Conservation (phyloP, 2,113 vertebrate species). For the Stegostoma tigrinum region DNA sequence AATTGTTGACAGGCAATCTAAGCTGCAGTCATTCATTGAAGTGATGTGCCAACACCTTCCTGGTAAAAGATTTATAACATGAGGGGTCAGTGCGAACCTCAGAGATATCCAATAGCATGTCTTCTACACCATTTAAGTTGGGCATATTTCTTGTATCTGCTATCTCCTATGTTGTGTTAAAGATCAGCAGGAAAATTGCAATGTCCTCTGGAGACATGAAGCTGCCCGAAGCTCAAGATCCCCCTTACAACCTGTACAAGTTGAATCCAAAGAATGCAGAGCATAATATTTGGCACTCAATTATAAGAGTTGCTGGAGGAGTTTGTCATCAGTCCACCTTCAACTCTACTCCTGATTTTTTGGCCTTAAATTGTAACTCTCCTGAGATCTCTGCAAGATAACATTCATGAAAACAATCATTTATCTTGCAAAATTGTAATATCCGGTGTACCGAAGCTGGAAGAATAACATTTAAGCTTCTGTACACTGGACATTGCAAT, state of each 20-base stretch:
- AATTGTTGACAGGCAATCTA: background rate
- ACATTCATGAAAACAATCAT: no score
- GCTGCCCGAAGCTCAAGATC: background rate
- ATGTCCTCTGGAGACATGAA: no score
- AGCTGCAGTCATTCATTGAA: background rate
- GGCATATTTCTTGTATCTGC: background rate
- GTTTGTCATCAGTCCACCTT: background rate
- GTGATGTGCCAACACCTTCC: no score
- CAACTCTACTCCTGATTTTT: background rate
- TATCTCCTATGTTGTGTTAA: background rate
- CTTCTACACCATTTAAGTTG: background rate
- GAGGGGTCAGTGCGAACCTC: background rate
- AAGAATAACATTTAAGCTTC: no score
- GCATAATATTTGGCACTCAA: background rate
- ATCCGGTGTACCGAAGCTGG: no score
- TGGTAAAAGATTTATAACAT: background rate
- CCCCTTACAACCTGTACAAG: no score
- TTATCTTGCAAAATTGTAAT: no score
- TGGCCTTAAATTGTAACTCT: no score
- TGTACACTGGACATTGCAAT: no score
- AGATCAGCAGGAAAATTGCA: background rate
- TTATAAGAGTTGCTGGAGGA: background rate
- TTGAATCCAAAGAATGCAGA: background rate
- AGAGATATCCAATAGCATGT: background rate
- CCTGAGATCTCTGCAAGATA: no score